phyloP scores from a whole-genome alignment of 2,797 vertebrate genomes.

The Enteromius paludinosus region DNA sequence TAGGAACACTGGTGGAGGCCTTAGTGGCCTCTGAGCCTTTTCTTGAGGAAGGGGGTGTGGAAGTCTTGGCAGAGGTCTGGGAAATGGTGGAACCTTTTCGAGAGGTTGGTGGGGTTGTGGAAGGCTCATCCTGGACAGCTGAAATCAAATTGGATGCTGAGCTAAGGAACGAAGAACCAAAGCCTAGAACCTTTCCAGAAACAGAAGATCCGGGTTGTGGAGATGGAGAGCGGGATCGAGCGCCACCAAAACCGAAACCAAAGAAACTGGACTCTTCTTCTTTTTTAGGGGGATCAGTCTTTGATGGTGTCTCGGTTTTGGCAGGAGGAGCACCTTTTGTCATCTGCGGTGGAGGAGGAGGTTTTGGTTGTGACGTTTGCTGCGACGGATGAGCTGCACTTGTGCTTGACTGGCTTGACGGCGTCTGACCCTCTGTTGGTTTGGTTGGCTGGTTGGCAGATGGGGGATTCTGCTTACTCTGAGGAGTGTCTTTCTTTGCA shows the following conservation, averaged over 20 bases:
- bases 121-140: slow-evolving; percentile 76
- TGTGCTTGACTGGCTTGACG: slow-evolving; percentile 51
- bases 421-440: slow-evolving; percentile 67
- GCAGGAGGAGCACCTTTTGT: slow-evolving; percentile 38
- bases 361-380: slow-evolving; percentile 34
- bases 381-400: slow-evolving; percentile 41
- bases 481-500: slow-evolving; percentile 58
- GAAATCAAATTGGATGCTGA: slow-evolving; percentile 94
- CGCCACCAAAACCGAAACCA: slow-evolving; percentile 57
- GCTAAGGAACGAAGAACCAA: slow-evolving; percentile 93
- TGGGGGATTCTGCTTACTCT: slow-evolving; percentile 51
- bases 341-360: slow-evolving; percentile 28
- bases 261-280: slow-evolving; percentile 60
- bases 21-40: slow-evolving; percentile 50
- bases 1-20: slow-evolving; percentile 31
- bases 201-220: slow-evolving; percentile 79
- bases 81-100: slow-evolving; percentile 65
- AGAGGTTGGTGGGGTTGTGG: slow-evolving; percentile 66
- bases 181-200: slow-evolving; percentile 88
- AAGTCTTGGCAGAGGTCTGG: slow-evolving; percentile 67
- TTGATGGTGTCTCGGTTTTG: slow-evolving; percentile 47
- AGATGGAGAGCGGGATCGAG: slow-evolving; percentile 75
- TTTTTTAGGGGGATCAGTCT: slow-evolving; percentile 45
- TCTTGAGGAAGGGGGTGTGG: slow-evolving; percentile 72
- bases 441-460: slow-evolving; percentile 71